phyloP scores from a whole-genome alignment of 2,888 invertebrate genomes.

The Lasioglossum morio region DNA sequence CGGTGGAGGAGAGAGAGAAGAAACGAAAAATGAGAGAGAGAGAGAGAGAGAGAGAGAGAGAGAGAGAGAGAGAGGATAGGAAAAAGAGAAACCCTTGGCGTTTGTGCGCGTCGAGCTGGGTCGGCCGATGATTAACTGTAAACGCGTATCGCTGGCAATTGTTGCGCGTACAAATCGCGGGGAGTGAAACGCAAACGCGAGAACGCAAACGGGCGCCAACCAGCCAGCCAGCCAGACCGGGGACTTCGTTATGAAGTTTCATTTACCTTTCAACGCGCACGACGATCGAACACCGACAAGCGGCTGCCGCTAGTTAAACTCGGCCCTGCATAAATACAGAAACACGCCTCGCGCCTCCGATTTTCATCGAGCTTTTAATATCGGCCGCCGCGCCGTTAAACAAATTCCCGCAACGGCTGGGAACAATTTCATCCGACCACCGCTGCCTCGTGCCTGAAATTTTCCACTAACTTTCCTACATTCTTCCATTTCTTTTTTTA shows the following conservation, averaged over 20 bases:
- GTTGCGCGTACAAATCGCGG: constrained; percentile 29
- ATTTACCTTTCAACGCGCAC: neutral
- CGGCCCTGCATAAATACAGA: constrained; percentile 15
- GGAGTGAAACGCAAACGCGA: constrained; percentile 18
- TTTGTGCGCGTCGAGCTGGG: neutral
- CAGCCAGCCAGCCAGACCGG: neutral
- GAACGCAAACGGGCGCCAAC: constrained; percentile 7
- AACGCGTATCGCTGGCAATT: constrained; percentile 11
- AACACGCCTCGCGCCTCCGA: neutral
- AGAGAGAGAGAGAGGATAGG: neutral
- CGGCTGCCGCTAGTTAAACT: constrained; percentile 22
- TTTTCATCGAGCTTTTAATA: constrained; percentile 38
- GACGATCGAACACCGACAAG: constrained; percentile 4
- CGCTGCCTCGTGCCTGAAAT: neutral
- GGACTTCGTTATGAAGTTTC: constrained; percentile 26
- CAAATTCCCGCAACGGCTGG: constrained; percentile 14
- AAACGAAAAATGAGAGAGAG: neutral
- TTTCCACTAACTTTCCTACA: neutral
- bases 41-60: neutral
- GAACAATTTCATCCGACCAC: constrained; percentile 2
- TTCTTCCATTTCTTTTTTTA: too few species aligned
- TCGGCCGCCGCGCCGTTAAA: constrained; percentile 4
- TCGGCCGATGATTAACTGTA: neutral
- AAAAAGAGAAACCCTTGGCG: neutral
- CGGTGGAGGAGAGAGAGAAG: neutral